A percentile compares a stretch with the other conserved stretches of the same genome.
These are phyloP conservation scores for Apodemus sylvaticus DNA, from an alignment of 2,113 vertebrate species.

Conservation along the genomic window DNA sequence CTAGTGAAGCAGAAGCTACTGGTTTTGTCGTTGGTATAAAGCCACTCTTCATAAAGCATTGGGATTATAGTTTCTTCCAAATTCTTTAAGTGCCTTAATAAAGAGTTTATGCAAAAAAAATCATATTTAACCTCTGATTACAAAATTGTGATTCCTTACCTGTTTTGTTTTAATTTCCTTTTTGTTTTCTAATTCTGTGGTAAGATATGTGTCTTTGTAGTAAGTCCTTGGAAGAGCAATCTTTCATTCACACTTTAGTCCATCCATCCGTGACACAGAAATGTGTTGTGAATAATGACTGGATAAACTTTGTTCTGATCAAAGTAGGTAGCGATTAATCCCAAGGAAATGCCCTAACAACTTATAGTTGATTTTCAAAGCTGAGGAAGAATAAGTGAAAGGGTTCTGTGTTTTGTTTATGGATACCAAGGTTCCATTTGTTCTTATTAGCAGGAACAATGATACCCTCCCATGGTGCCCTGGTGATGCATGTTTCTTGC, in stretches of 20 bases:
- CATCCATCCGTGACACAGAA: background rate
- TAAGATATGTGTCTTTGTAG: background rate
- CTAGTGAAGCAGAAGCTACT: background rate
- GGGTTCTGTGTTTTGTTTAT: slow-evolving; percentile 44
- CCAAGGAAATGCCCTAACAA: slow-evolving; percentile 28
- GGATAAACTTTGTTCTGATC: background rate
- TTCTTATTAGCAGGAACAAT: slow-evolving; percentile 48
- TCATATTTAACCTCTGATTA: background rate
- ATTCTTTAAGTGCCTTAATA: background rate
- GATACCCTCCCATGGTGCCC: background rate
- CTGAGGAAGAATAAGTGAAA: background rate
- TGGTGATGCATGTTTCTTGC: slow-evolving; percentile 21
- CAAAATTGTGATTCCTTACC: background rate
- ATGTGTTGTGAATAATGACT: background rate
- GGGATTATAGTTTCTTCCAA: background rate
- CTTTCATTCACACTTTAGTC: background rate
- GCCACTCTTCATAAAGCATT: background rate
- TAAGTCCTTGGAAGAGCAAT: background rate
- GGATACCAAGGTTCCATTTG: slow-evolving; percentile 2
- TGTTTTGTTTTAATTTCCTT: background rate
- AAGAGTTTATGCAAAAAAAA: background rate
- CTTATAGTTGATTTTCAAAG: slow-evolving; percentile 56
- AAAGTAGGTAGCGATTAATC: slow-evolving; percentile 56
- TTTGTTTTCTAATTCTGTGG: background rate
- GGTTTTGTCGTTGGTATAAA: background rate